Percentiles rank a stretch among this genome's conserved stretches.
Conservation (phyloP, 1,140 invertebrate genomes). For the Trichonephila clavata region DNA sequence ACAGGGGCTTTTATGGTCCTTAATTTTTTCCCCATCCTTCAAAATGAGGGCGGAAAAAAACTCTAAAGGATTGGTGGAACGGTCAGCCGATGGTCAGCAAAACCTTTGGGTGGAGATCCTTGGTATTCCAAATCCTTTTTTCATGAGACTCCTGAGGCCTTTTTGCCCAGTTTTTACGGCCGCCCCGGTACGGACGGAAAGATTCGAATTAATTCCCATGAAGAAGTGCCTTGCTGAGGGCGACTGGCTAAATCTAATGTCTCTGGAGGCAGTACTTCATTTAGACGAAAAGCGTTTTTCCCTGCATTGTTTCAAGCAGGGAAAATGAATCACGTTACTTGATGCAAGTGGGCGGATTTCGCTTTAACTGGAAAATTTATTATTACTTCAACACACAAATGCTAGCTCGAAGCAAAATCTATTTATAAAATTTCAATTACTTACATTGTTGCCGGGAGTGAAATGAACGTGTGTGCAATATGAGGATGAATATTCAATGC, state of each 20-base stretch:
- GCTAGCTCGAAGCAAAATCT: too few relatives aligned
- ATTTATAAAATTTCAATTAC: too few relatives aligned
- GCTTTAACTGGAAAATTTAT: too few relatives aligned
- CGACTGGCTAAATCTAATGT: not conserved
- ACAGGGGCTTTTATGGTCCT: not conserved
- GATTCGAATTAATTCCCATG: conserved; percentile 1
- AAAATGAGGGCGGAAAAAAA: not conserved
- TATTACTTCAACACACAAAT: too few relatives aligned
- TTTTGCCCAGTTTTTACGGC: not conserved
- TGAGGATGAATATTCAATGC: too few relatives aligned
- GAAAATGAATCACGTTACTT: too few relatives aligned
- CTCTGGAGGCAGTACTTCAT: not conserved
- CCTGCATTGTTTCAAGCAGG: not conserved
- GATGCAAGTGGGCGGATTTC: too few relatives aligned
- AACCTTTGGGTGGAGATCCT: not conserved
- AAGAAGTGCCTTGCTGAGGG: not conserved
- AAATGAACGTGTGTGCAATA: too few relatives aligned
- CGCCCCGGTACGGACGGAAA: not conserved
- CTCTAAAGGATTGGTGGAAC: not conserved
- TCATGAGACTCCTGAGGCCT: not conserved
- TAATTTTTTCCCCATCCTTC: not conserved
- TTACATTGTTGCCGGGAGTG: too few relatives aligned
- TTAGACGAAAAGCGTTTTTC: not conserved
- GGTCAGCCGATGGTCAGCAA: not conserved
- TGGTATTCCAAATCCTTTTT: not conserved